A percentile compares a stretch with the other conserved stretches of the same genome.
phyloP scores from a whole-genome alignment of 2,888 invertebrate genomes.

The Drosophila borborema region DNA sequence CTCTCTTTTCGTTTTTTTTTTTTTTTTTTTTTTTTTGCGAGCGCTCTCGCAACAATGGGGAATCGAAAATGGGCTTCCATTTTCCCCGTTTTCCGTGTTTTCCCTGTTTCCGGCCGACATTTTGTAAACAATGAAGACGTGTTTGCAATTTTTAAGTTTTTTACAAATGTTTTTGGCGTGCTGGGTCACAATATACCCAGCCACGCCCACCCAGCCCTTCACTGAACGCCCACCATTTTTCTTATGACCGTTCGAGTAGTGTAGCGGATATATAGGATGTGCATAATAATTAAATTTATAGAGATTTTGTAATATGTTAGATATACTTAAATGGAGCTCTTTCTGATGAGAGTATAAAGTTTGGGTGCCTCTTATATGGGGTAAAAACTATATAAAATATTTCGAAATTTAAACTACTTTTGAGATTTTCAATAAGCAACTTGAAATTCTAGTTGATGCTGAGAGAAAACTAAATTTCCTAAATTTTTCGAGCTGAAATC shows the following conservation, averaged over 20 bases:
- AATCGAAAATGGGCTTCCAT: slow-evolving; percentile 52
- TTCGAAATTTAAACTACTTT: not conserved
- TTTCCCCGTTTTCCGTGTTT: slow-evolving; percentile 2
- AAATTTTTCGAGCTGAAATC: too few relatives aligned
- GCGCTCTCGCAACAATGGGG: slow-evolving; percentile 58
- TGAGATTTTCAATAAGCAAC: not conserved
- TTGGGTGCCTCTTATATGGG: not conserved
- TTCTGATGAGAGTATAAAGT: not conserved
- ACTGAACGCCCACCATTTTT: not conserved
- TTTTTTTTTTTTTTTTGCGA: slow-evolving; percentile 13
- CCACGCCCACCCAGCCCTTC: slow-evolving; percentile 15
- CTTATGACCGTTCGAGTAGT: not conserved
- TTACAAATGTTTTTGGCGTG: slow-evolving; percentile 65
- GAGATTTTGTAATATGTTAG: not conserved
- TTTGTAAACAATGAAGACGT: slow-evolving; percentile 80
- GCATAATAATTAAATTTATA: not conserved
- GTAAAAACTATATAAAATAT: not conserved
- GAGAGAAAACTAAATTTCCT: too few relatives aligned
- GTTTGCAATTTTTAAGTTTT: slow-evolving; percentile 79
- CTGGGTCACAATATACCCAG: slow-evolving; percentile 17
- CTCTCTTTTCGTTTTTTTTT: not conserved
- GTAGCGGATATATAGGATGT: not conserved
- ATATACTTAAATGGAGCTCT: not conserved
- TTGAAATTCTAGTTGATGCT: too few relatives aligned
- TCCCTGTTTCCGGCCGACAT: slow-evolving; percentile 70